Evolutionary conservation across 2,797 vertebrate genomes (phyloP).

Genomic region (Botia almorhae): DNA sequence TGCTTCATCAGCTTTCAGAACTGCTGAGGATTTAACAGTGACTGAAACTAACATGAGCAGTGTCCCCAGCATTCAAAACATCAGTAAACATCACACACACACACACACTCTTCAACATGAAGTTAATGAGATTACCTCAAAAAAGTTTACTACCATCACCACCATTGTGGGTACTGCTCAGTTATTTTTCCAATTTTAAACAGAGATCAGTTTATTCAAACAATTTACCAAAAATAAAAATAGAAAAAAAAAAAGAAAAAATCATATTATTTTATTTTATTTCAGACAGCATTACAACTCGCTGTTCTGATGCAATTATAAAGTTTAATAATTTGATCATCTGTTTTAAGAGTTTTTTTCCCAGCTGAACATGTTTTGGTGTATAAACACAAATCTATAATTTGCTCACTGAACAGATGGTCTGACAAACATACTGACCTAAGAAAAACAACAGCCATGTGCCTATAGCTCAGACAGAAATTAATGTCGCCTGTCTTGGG

Average conservation of each 20-base stretch:
- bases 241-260: neutral
- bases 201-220: too few relatives aligned
- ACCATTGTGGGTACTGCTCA: neutral
- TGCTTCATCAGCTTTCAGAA: conserved; percentile 49
- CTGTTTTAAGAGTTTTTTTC: too few relatives aligned
- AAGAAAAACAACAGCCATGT: neutral
- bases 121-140: neutral
- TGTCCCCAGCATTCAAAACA: neutral
- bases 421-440: neutral
- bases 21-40: conserved; percentile 35
- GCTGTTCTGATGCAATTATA: neutral
- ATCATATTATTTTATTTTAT: neutral
- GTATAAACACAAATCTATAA: neutral
- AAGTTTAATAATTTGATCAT: neutral
- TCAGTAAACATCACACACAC: conserved; percentile 1
- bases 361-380: neutral
- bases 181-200: too few relatives aligned
- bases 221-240: neutral
- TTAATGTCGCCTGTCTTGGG: neutral
- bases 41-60: neutral
- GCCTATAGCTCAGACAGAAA: neutral
- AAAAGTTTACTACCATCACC: neutral
- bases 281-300: neutral
- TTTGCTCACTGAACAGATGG: neutral
- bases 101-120: neutral